Evolutionary conservation across 2,797 vertebrate genomes (phyloP), one percentile per base, ranked within the genome.

Genomic region (Cryptoblepharus egeriae): DNA sequence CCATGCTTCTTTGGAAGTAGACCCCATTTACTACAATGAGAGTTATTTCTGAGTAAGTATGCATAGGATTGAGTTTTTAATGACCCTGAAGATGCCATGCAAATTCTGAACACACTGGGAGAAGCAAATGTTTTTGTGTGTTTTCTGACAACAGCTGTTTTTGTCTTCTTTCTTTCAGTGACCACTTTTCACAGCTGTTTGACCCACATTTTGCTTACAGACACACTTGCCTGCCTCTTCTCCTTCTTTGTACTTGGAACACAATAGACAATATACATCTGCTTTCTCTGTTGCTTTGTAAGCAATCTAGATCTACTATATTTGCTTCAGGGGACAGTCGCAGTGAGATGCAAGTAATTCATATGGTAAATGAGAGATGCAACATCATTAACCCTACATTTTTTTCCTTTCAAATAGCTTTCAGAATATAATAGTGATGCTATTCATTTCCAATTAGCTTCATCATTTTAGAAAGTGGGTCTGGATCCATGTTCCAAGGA

Each of bases 341-440:
- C 78, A 24, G 60, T 70, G 67, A 88, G 87, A 82, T 60, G 65
- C 61, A 63, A 88, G 71, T 75, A 81, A 88, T 92, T 89, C 70
- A 79, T 79, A 76, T 75, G 71, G 91, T 58, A 89, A 88, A 90
- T 83, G 58, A 90, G 80, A 88, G 80, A 73, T 4, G 26, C 68
- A 83, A 85, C 87, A 87, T 92, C 45, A 86, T 65, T 57, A 18
- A 88, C 80, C 80, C 83, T 90, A 89, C 71, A 82, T 83, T 90
- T 86, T 35, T 5, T 49, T 49, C 13, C 45, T 49, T 49, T 49
- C 45, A 49, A 49, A 49, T 49, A 75, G 71, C 77, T 88, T 89
- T 90, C 35, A 61, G 61, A 80, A 68, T 26, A 55, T 86, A 90
- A 85, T 78, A 32, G 30, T 84, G 72, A 85, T 85, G 85, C 81